Percentiles rank a stretch among this genome's conserved stretches.
Evolutionary conservation across 92 coral and sea anemone genomes (phyloP).

Genomic region (Palythoa grandiflora): DNA sequence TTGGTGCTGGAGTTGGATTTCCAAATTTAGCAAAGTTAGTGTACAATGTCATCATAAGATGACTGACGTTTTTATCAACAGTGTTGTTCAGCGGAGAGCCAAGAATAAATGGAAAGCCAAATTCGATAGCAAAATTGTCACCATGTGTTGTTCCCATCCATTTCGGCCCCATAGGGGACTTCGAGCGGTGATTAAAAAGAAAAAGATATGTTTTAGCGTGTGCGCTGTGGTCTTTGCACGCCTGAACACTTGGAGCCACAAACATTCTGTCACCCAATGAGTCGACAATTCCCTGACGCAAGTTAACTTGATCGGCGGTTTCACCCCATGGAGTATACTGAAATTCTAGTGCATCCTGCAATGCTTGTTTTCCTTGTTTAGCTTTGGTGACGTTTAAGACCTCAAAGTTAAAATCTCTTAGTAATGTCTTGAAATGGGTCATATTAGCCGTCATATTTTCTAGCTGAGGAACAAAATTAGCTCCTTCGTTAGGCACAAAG

Average conservation of each 20-base stretch:
- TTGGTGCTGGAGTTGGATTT: too few relatives aligned
- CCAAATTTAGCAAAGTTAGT: too few relatives aligned
- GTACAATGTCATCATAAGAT: too few relatives aligned
- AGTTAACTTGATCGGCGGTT: background rate
- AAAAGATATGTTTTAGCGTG: background rate
- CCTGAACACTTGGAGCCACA: background rate
- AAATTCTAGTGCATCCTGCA: conserved; percentile 9
- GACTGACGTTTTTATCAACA: too few relatives aligned
- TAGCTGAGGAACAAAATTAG: background rate
- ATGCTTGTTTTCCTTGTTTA: background rate
- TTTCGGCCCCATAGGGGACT: background rate
- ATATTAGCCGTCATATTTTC: background rate
- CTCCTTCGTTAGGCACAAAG: background rate
- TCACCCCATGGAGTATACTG: background rate
- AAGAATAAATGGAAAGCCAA: too few relatives aligned
- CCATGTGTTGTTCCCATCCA: background rate
- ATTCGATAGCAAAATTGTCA: background rate
- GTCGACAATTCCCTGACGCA: background rate
- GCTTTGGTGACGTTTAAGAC: background rate
- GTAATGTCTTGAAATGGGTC: background rate
- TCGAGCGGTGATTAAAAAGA: background rate
- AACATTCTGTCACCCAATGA: background rate
- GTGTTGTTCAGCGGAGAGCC: too few relatives aligned
- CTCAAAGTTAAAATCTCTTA: background rate
- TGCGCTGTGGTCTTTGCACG: background rate